Conservation (phyloP, 1,140 invertebrate species). For the Diachasmimorpha longicaudata region DNA sequence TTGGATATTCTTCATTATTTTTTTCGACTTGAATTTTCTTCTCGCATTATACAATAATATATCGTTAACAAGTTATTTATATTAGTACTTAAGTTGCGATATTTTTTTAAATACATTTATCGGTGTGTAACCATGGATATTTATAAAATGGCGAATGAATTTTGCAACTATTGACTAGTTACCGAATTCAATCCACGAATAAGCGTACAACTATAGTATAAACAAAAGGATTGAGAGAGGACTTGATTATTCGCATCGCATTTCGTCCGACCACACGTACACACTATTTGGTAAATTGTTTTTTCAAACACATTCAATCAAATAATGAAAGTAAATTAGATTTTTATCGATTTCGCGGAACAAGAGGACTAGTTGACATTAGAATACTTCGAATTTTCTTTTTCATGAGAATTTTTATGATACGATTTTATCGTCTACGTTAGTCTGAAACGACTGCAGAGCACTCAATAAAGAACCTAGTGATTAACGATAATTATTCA, state of each 20-base stretch:
- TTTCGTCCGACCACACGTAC: neutral
- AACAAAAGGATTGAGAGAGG: neutral
- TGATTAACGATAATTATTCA: neutral
- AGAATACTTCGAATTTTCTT: neutral
- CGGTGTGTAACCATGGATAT: neutral
- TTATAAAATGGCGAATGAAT: neutral
- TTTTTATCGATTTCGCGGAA: neutral
- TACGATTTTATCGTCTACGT: neutral
- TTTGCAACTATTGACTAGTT: neutral
- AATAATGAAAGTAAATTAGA: neutral
- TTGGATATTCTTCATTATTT: too few species aligned
- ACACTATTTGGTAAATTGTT: neutral
- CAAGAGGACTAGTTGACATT: neutral
- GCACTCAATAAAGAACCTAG: neutral
- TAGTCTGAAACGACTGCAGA: neutral
- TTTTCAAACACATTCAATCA: neutral
- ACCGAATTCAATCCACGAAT: neutral
- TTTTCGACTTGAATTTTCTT: neutral
- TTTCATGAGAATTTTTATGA: neutral
- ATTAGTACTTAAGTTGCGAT: conserved; percentile 5
- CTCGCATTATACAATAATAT: neutral
- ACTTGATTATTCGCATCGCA: neutral
- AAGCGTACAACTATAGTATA: neutral
- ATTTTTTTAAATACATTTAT: conserved; percentile 13
- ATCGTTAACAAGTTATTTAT: conserved; percentile 5